Evolutionary conservation across 2,797 vertebrate genomes (phyloP), one percentile per base, ranked within the genome.

Genomic region (Prunella strophiata): DNA sequence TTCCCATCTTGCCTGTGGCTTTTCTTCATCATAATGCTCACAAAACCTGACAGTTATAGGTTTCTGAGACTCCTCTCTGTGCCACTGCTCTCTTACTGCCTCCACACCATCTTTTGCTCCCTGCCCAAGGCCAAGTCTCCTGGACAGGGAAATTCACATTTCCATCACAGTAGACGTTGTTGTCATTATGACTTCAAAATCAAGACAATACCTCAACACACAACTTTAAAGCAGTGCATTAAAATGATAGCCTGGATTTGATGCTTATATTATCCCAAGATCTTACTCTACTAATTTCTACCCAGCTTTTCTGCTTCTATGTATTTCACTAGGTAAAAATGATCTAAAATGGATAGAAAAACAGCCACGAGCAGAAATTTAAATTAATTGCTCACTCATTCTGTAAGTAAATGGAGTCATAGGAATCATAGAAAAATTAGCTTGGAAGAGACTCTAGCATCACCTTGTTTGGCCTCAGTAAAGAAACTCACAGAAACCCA

Each of bases 241-340:
- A 68, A 96, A 96, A 94, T 57, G 29, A 83, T 73, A 93, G 47
- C 57, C 91, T 93, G 75, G 26, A 63, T 55, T 75, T 85, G 81
- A 88, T 89, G 83, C 76, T 97, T 93, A 83, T 84, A 66, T 66
- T 89, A 71, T 90, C 81, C n/a, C 79, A 83, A 94, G 75, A 83
- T 92, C 71, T 94, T 93, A 95, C 55, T 85, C 78, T 72, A 68
- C 63, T 94, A 88, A 96, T 42, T 79, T 94, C 79, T 71, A 91
- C 68, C 48, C 93, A 96, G 88, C 34, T 95, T 97, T 96, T 91
- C 87, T 83, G 77, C 88, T 96, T 90, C 83, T 86, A 77, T 52
- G 1, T 96, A 94, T 97, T 96, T 95, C 71, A 71, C 72, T 63
- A 27, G 72, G 36, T 42, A 91, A 93, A 95, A 88, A 65, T 65